Conservation (phyloP, 2,113 vertebrate genomes). For the Pangasianodon hypophthalmus region DNA sequence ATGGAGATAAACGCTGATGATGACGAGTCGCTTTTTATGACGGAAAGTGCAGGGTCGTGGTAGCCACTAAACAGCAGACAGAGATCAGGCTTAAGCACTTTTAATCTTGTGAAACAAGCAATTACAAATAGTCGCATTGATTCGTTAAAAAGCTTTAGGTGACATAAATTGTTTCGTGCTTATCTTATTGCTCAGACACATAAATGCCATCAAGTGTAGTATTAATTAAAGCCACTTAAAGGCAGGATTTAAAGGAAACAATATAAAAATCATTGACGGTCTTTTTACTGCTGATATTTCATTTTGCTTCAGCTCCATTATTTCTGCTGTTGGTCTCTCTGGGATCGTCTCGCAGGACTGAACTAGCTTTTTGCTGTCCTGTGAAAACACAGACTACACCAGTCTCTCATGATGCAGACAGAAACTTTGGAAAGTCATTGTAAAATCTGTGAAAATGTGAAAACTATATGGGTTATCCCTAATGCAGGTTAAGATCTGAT, state of each 20-base stretch:
- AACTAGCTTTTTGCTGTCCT: background rate
- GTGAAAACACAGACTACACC: background rate
- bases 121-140: slow-evolving; percentile 99
- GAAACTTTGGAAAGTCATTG: background rate
- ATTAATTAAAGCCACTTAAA: slow-evolving; percentile 90
- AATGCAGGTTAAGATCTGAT: background rate
- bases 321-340: slow-evolving; percentile 49
- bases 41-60: slow-evolving; percentile 81
- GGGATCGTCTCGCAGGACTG: slow-evolving; percentile 65
- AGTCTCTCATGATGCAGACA: background rate
- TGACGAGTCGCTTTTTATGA: slow-evolving; percentile 77
- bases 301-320: slow-evolving; percentile 48
- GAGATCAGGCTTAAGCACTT: slow-evolving; percentile 95
- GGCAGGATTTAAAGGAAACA: slow-evolving; percentile 82
- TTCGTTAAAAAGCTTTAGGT: slow-evolving; percentile 99
- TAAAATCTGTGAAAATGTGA: background rate
- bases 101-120: slow-evolving; percentile 99
- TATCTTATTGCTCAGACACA: slow-evolving; percentile 91
- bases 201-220: slow-evolving; percentile 88
- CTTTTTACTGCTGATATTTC: slow-evolving; percentile 70
- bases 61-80: slow-evolving; percentile 90
- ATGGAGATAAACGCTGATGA: slow-evolving; percentile 89
- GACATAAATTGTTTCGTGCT: slow-evolving; percentile 99
- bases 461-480: background rate
- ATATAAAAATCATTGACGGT: slow-evolving; percentile 74